Percentiles rank a stretch among this genome's conserved stretches.
Conservation (phyloP, 1,140 invertebrate species). For the Drosophila pseudoobscura region DNA sequence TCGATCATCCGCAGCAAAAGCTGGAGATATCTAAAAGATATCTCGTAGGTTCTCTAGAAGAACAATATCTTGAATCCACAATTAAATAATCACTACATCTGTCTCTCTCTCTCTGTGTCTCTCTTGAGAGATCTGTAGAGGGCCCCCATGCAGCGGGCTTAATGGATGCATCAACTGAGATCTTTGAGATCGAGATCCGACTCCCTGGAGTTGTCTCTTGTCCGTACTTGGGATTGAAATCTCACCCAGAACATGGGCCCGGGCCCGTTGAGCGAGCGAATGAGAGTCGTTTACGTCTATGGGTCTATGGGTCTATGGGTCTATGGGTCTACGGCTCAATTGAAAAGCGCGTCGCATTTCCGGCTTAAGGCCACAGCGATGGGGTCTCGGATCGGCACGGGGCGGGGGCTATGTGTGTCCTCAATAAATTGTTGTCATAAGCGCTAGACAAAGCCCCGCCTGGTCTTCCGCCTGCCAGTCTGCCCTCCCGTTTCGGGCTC, state of each 20-base stretch:
- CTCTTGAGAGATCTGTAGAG: no score
- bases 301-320: slow-evolving; percentile 17
- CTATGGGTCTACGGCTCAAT: slow-evolving; percentile 51
- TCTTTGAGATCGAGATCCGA: no score
- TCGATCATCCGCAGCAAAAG: no score
- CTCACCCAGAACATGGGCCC: slow-evolving; percentile 22
- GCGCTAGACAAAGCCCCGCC: slow-evolving; percentile 11
- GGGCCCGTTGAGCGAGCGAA: slow-evolving; percentile 2
- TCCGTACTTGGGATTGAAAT: no score
- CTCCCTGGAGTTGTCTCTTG: no score
- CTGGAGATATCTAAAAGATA: no score
- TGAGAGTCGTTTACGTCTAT: not conserved
- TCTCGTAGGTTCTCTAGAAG: no score
- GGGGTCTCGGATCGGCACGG: slow-evolving; percentile 21
- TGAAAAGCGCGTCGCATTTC: slow-evolving; percentile 80
- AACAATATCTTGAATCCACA: no score
- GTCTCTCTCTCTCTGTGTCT: no score
- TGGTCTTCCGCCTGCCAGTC: slow-evolving; percentile 23
- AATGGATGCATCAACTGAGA: no score
- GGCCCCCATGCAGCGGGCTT: no score
- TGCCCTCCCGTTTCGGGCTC: slow-evolving; percentile 3
- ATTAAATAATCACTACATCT: no score
- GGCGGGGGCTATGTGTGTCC: slow-evolving; percentile 34
- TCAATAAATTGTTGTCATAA: slow-evolving; percentile 69
- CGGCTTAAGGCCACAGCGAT: slow-evolving; percentile 48